These are phyloP conservation scores for Dryobota labecula DNA, from an alignment of 2,888 invertebrate species.

Conservation along the genomic window DNA sequence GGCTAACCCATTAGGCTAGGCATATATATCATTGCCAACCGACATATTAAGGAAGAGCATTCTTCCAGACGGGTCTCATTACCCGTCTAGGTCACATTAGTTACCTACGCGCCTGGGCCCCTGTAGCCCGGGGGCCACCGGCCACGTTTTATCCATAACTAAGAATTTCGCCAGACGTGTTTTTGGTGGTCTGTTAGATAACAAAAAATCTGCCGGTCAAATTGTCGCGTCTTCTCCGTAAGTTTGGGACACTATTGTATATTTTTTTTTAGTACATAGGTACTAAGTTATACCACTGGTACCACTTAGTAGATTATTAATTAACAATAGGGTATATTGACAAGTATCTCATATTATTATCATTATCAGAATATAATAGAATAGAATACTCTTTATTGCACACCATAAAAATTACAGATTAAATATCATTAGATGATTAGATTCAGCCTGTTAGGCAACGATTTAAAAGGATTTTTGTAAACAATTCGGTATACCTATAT, in stretches of 20 bases:
- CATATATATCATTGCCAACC: background rate
- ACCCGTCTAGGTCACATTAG: background rate
- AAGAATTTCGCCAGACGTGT: slow-evolving; percentile 51
- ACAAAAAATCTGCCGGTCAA: slow-evolving; percentile 44
- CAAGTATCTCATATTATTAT: background rate
- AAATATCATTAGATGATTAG: too few species aligned
- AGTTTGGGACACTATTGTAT: slow-evolving; percentile 20
- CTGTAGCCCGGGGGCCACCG: slow-evolving; percentile 1
- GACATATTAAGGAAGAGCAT: background rate
- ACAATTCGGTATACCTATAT: background rate
- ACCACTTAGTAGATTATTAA: background rate
- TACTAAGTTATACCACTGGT: background rate
- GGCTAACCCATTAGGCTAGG: too few species aligned
- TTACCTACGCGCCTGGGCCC: background rate
- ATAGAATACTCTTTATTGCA: too few species aligned
- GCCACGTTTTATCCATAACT: slow-evolving; percentile 40
- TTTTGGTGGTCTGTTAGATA: slow-evolving; percentile 55
- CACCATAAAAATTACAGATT: too few species aligned
- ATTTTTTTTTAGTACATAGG: too few species aligned
- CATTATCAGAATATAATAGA: too few species aligned
- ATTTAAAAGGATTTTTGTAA: background rate
- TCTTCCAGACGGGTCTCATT: slow-evolving; percentile 4
- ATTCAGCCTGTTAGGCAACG: too few species aligned
- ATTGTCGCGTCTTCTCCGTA: slow-evolving; percentile 13
- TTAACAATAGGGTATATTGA: background rate